Evolutionary conservation across 2,113 vertebrate species (phyloP).

Genomic region (Zosterops pallidus): DNA sequence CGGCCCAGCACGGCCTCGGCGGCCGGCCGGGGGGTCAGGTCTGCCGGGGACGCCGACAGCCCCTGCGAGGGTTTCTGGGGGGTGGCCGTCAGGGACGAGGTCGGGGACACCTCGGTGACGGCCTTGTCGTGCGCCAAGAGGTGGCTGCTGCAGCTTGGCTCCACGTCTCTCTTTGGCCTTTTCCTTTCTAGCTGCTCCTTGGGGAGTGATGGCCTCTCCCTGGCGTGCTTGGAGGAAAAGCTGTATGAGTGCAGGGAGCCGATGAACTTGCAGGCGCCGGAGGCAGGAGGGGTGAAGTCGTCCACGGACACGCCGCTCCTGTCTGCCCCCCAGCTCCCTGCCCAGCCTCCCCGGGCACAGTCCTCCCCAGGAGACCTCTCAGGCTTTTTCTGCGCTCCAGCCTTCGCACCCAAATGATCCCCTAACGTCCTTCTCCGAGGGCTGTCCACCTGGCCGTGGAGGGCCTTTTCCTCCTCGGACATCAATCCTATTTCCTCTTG

Average conservation of each 20-base stretch:
- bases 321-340: slow-evolving; percentile 21
- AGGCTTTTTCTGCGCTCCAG: background rate
- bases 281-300: slow-evolving; percentile 71
- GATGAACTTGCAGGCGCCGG: slow-evolving; percentile 80
- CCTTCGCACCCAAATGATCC: background rate
- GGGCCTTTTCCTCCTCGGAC: background rate
- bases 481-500: background rate
- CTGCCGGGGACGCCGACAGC: slow-evolving; percentile 68
- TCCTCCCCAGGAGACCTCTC: background rate
- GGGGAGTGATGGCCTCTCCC: slow-evolving; percentile 68
- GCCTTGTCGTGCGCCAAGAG: slow-evolving; percentile 34
- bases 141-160: slow-evolving; percentile 66
- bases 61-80: slow-evolving; percentile 76
- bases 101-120: slow-evolving; percentile 11
- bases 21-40: slow-evolving; percentile 73
- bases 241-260: slow-evolving; percentile 83
- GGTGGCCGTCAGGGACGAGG: slow-evolving; percentile 65
- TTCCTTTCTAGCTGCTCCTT: slow-evolving; percentile 78
- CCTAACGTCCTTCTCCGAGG: slow-evolving; percentile 39
- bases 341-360: background rate
- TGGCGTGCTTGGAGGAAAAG: slow-evolving; percentile 75
- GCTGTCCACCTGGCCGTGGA: slow-evolving; percentile 17
- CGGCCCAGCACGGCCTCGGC: slow-evolving; percentile 66
- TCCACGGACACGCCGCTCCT: slow-evolving; percentile 62
- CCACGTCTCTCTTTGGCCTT: slow-evolving; percentile 68